These are phyloP conservation scores for Aphelinus certus DNA, from an alignment of 1,140 invertebrate genomes.

Conservation along the genomic window DNA sequence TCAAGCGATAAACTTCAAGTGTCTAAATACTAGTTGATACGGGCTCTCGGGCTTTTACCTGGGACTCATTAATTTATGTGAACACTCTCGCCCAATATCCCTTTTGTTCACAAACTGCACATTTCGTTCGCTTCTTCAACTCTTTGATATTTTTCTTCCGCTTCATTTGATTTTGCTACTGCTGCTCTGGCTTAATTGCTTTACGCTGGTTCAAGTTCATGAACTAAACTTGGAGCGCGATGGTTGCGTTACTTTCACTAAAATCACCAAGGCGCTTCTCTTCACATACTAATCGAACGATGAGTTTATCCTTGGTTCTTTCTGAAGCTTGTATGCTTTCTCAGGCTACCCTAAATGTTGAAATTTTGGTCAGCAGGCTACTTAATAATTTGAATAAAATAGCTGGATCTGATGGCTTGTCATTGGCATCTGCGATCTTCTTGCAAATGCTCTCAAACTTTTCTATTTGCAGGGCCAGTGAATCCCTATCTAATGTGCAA, in stretches of 20 bases:
- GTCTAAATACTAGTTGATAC: too few relatives aligned
- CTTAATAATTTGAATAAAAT: slow-evolving; percentile 10
- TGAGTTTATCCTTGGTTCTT: slow-evolving; percentile 17
- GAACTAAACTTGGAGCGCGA: slow-evolving; percentile 17
- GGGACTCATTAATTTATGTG: too few relatives aligned
- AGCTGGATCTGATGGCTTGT: slow-evolving; percentile 1
- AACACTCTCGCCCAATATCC: slow-evolving; percentile 1
- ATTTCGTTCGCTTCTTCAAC: slow-evolving; percentile 17
- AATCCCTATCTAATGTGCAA: neutral
- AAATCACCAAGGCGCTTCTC: slow-evolving; percentile 22
- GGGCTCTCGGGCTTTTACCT: too few relatives aligned
- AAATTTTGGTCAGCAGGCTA: slow-evolving; percentile 10
- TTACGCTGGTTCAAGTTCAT: neutral
- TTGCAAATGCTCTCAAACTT: slow-evolving; percentile 30
- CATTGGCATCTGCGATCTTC: slow-evolving; percentile 14
- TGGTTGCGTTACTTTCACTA: neutral
- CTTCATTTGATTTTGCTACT: neutral
- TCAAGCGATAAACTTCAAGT: too few relatives aligned
- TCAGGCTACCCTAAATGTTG: slow-evolving; percentile 15
- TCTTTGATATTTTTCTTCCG: slow-evolving; percentile 23
- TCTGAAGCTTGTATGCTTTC: slow-evolving; percentile 10
- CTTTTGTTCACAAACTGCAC: slow-evolving; percentile 4
- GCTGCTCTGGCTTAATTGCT: neutral
- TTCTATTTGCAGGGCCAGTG: slow-evolving; percentile 1
- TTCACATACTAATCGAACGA: slow-evolving; percentile 8